Base-by-base conservation (phyloP, 2,888 invertebrate genomes). In the Trissoscelio sp. region DNA sequence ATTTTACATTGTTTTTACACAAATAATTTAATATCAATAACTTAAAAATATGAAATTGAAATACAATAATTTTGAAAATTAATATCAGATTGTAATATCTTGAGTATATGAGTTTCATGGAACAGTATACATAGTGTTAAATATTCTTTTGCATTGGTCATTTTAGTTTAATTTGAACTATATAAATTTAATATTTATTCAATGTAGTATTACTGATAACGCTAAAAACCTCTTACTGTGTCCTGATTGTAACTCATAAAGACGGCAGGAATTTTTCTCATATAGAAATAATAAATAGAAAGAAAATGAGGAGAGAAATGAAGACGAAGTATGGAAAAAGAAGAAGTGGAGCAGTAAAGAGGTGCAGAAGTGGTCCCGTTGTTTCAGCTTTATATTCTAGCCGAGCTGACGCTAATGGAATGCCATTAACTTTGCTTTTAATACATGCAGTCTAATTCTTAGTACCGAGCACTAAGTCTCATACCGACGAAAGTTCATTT, bases 331-430 rank as follows among this genome's bases (percentile, higher is more conserved):
- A 57, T 60, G 53, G 46, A 83, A 74, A 79, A 72, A 62, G 22
- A 48, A 48, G n/a, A 79, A 67, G 79, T n/a, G 31, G 42, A 58
- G 39, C 22, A 22, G 51, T 9, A 11, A 58, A 74, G 74, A 82
- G 72, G 79, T 75, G 20, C 55, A 34, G 53, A 67, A 79, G 74
- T 83, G 72, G 78, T 78, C 62, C 81, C 81, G 78, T 83, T 83
- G 83, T 84, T 85, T 84, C 81, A 83, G 80, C 80, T 85, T 86
- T 83, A 84, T 85, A 85, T 86, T 84, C 81, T 78, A 83, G 81
- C 77, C 74, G 82, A 83, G 83, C 83, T 80, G 83, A 84, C 80
- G 83, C 83, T 86, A 86, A 86, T 86, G 86, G 86, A 85, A 84
- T 83, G 82, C 83, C 84, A 85, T 86, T 85, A 84, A 73, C 82